Evolutionary conservation across 2,888 invertebrate species (phyloP).

Genomic region (Chaetoderma sp.): DNA sequence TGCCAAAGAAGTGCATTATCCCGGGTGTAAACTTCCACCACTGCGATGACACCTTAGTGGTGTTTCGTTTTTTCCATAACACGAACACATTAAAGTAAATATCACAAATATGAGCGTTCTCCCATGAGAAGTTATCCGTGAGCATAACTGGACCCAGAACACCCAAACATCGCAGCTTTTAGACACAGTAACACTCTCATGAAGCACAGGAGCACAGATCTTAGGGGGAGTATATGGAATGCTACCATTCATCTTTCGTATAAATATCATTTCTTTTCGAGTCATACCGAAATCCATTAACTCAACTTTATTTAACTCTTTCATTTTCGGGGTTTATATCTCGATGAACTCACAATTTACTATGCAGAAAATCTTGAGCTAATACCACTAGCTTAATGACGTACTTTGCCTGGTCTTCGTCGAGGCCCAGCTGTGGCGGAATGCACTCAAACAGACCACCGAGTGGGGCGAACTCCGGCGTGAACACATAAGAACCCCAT

Average conservation of each 20-base stretch:
- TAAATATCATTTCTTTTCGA: slow-evolving; percentile 70
- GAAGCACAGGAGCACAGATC: slow-evolving; percentile 76
- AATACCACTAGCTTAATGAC: slow-evolving; percentile 92
- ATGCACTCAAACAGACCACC: slow-evolving; percentile 88
- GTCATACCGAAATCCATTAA: slow-evolving; percentile 97
- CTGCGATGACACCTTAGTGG: slow-evolving; percentile 67
- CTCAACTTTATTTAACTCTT: slow-evolving; percentile 92
- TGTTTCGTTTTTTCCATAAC: slow-evolving; percentile 77
- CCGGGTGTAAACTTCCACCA: slow-evolving; percentile 86
- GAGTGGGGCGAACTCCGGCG: slow-evolving; percentile 94
- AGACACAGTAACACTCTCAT: slow-evolving; percentile 80
- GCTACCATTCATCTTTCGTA: slow-evolving; percentile 72
- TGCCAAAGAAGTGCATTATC: slow-evolving; percentile 89
- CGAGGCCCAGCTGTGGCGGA: slow-evolving; percentile 64
- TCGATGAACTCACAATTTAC: slow-evolving; percentile 91
- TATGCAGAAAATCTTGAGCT: slow-evolving; percentile 94
- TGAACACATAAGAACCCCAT: slow-evolving; percentile 87
- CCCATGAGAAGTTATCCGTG: slow-evolving; percentile 87
- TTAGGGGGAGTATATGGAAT: slow-evolving; percentile 96
- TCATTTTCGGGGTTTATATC: slow-evolving; percentile 95
- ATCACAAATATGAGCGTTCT: slow-evolving; percentile 80
- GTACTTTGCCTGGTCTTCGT: slow-evolving; percentile 78
- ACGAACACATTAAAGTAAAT: slow-evolving; percentile 75
- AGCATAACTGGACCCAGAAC: slow-evolving; percentile 92
- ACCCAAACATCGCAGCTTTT: slow-evolving; percentile 95